phyloP scores from a whole-genome alignment of 1,140 invertebrate genomes.

The Lordiphosa clarofinis region DNA sequence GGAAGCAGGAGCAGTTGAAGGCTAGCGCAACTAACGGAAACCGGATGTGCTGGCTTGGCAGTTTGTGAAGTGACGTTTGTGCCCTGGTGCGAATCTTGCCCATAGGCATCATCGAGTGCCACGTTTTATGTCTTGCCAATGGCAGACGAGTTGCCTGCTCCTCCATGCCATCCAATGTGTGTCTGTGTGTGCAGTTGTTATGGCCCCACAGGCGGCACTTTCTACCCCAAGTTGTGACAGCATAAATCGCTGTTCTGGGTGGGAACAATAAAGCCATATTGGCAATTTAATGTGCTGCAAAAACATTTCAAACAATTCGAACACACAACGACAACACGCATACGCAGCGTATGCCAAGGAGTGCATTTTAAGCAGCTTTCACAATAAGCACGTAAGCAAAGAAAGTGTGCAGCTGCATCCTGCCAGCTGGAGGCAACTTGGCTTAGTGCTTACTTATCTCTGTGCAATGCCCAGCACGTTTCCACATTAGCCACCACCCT shows the following conservation, averaged over 20 bases:
- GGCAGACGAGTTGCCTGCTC: constrained; percentile 25
- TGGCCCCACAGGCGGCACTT: constrained; percentile 57
- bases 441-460: constrained; percentile 45
- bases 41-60: constrained; percentile 76
- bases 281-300: constrained; percentile 73
- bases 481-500: constrained; percentile 23
- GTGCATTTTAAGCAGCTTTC: constrained; percentile 62
- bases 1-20: too few relatives aligned
- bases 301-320: constrained; percentile 45
- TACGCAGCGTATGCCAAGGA: constrained; percentile 49
- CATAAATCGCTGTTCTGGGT: constrained; percentile 59
- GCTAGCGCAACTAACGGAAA: constrained; percentile 66
- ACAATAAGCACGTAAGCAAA: constrained; percentile 64
- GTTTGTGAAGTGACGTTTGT: constrained; percentile 58
- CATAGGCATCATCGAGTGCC: constrained; percentile 75
- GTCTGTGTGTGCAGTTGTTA: constrained; percentile 43
- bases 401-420: constrained; percentile 32
- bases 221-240: constrained; percentile 54
- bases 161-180: constrained; percentile 12
- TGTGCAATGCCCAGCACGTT: constrained; percentile 54
- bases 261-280: constrained; percentile 69
- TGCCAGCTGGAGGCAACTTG: constrained; percentile 15
- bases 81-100: constrained; percentile 55
- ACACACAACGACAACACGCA: constrained; percentile 46
- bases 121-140: constrained; percentile 70